These are phyloP conservation scores for Formicarius rufipectus DNA, from an alignment of 2,113 vertebrate genomes.

Conservation along the genomic window DNA sequence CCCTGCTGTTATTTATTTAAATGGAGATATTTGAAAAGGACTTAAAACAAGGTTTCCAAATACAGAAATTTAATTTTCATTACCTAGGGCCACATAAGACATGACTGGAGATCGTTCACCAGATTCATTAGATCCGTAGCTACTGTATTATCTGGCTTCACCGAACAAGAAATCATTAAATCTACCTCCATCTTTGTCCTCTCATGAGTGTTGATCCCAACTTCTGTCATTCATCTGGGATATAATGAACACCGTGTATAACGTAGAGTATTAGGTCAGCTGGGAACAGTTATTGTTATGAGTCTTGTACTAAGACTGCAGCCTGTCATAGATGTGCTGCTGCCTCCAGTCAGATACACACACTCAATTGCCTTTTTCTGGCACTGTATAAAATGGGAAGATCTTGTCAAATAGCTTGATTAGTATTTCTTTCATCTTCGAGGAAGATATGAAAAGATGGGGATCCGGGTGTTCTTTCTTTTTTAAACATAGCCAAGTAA, in stretches of 20 bases:
- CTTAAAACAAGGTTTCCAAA: not conserved
- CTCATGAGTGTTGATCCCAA: not conserved
- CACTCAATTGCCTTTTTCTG: not conserved
- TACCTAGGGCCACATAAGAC: not conserved
- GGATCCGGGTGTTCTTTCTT: not conserved
- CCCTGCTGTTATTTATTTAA: not conserved
- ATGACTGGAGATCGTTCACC: not conserved
- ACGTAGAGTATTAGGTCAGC: not conserved
- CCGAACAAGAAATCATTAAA: not conserved
- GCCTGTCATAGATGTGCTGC: not conserved
- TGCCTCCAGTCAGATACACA: rapidly evolving
- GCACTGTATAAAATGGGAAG: not conserved
- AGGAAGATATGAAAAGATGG: not conserved
- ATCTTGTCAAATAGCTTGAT: not conserved
- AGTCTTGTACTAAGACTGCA: not conserved
- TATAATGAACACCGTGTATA: not conserved
- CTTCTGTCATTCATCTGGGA: not conserved
- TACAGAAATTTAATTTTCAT: not conserved
- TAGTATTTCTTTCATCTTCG: not conserved
- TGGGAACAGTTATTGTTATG: not conserved
- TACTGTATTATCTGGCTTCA: not conserved
- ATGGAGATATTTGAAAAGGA: not conserved
- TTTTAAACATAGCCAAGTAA: not conserved
- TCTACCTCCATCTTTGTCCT: not conserved
- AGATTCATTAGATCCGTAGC: not conserved